phyloP scores from a whole-genome alignment of 2,797 vertebrate genomes.

The Lagorchestes hirsutus region DNA sequence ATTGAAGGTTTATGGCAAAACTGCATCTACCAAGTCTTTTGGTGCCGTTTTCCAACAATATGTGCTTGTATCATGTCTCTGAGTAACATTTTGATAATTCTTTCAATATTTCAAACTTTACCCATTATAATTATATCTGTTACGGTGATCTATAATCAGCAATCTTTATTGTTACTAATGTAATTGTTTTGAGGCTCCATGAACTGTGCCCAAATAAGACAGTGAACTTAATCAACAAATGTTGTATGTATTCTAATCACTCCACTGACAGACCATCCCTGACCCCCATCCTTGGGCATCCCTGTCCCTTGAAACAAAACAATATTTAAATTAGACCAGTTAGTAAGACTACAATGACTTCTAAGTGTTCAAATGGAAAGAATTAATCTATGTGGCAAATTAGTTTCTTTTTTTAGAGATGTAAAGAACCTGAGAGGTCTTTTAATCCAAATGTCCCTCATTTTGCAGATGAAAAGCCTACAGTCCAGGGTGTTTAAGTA shows the following conservation, averaged over 20 bases:
- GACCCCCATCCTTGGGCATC: neutral
- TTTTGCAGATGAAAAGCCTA: neutral
- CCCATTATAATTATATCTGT: neutral
- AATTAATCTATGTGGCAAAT: neutral
- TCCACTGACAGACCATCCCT: neutral
- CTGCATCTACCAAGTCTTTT: neutral
- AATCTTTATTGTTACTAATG: neutral
- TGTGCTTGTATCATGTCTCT: neutral
- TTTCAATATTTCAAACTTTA: neutral
- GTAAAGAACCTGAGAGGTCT: rapidly evolving
- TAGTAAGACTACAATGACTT: neutral
- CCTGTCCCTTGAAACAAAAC: neutral
- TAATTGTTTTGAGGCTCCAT: neutral
- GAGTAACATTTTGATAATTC: neutral
- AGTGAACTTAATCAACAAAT: neutral
- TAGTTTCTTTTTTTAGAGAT: neutral
- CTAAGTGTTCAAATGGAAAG: neutral
- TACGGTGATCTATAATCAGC: neutral
- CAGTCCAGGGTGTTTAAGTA: neutral
- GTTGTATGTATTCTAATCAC: neutral
- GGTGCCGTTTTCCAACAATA: neutral
- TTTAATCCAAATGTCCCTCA: neutral
- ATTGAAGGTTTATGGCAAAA: neutral
- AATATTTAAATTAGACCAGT: neutral
- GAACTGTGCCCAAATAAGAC: neutral